A percentile compares a stretch with the other conserved stretches of the same genome.
These are phyloP conservation scores for Bufotes viridis DNA, from an alignment of 2,797 vertebrate species.

Conservation along the genomic window DNA sequence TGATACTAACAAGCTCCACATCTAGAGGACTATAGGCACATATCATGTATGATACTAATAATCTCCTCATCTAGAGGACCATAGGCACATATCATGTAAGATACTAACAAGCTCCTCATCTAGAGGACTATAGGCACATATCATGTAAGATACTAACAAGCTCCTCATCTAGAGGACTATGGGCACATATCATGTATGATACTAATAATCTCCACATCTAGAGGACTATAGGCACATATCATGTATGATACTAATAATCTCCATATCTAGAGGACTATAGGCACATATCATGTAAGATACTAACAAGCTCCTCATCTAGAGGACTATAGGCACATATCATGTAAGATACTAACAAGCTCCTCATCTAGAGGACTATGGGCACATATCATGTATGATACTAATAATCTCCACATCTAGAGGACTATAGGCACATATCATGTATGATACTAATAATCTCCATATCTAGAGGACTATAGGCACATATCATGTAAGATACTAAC, in stretches of 20 bases:
- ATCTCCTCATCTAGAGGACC: background rate
- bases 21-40: background rate
- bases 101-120: background rate
- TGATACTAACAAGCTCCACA: background rate
- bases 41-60: background rate
- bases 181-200: no score
- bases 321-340: background rate
- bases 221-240: no score
- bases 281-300: no score
- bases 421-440: background rate
- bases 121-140: background rate
- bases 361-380: background rate
- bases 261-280: no score
- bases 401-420: background rate
- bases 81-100: background rate
- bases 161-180: no score
- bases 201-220: no score
- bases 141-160: no score
- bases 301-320: background rate
- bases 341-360: background rate
- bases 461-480: no score
- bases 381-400: background rate
- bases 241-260: no score
- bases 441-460: no score
- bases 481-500: no score